Evolutionary conservation across 2,113 vertebrate genomes (phyloP).

Genomic region (Hassar affinis): DNA sequence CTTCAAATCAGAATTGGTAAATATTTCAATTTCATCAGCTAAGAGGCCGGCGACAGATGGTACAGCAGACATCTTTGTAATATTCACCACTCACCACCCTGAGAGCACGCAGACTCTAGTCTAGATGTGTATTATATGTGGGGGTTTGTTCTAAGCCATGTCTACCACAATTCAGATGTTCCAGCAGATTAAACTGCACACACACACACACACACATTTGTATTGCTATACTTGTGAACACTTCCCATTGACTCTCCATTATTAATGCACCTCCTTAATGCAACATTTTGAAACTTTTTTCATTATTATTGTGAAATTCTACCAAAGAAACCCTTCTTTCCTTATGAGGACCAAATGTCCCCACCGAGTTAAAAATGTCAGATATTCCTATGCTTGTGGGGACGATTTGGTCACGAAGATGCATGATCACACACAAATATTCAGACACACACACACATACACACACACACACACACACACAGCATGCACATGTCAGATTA

Average conservation of each 20-base stretch:
- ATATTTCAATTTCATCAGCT: conserved; percentile 56
- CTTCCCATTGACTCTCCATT: too few species aligned
- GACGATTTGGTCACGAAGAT: too few species aligned
- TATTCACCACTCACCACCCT: conserved; percentile 35
- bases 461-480: conserved; percentile 11
- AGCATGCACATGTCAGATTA: background rate
- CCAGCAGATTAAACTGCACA: conserved; percentile 33
- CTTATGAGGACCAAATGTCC: too few species aligned
- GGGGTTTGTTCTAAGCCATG: background rate
- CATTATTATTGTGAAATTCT: too few species aligned
- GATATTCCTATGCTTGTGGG: too few species aligned
- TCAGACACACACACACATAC: background rate
- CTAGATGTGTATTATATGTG: conserved; percentile 7
- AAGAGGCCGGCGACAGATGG: conserved; percentile 47
- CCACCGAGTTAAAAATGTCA: too few species aligned
- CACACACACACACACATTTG: conserved; percentile 11
- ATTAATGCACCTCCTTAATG: too few species aligned
- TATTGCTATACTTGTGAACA: too few species aligned
- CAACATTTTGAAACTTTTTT: too few species aligned
- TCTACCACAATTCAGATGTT: conserved; percentile 26
- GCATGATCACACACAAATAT: too few species aligned
- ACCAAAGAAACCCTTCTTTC: too few species aligned
- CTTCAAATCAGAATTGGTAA: conserved; percentile 33
- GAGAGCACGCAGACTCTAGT: conserved; percentile 2
- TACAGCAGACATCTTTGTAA: conserved; percentile 39